Evolutionary conservation across 2,888 invertebrate genomes (phyloP), one percentile per base, ranked within the genome.

Genomic region (Xestia c-nigrum): DNA sequence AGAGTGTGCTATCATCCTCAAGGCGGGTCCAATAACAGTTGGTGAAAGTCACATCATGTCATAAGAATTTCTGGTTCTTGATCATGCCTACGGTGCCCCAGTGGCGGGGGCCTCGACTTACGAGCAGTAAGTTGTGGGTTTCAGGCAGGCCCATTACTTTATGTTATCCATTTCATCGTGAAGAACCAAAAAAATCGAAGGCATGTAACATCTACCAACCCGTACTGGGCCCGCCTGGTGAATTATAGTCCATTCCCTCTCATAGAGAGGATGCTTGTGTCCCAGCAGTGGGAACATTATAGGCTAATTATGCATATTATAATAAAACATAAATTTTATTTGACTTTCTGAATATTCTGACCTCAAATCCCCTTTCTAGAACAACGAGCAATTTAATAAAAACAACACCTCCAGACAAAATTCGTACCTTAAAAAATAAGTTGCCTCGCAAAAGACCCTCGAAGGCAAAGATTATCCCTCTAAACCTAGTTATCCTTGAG

Each of bases 401-500:
- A 43, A 46, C 12, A 14, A 57, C 40, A 50, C 21, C 57, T 71
- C 19, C 16, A 24, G 24, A 46, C 38, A 40, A 69, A 81, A 71
- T 66, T 6, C 40, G 31, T 10, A 38, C 55, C 43, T 52, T 43
- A 46, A 80, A 72, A 82, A 74, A 72, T 67, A 69, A 80, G 46
- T 38, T 65, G 47, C 63, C 72, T 69, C 65, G 12, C 50, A 68
- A 74, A 68, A 80, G 47, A 59, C 64, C 52, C 47, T 61, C 64
- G 31, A 75, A 72, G 72, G 59, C 59, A 64, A 64, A 84, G 72
- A 74, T 85, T 78, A 87, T 87, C 81, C 78, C 64, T 72, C 63
- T 67, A 73, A 87, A 84, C 79, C 80, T 76, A 84, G 87, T 87
- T 84, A 83, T 86, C 78, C 70, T 77, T 84, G 72, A 81, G 84